Evolutionary conservation across 92 coral and sea anemone genomes (phyloP).

Genomic region (Ricordea florida): DNA sequence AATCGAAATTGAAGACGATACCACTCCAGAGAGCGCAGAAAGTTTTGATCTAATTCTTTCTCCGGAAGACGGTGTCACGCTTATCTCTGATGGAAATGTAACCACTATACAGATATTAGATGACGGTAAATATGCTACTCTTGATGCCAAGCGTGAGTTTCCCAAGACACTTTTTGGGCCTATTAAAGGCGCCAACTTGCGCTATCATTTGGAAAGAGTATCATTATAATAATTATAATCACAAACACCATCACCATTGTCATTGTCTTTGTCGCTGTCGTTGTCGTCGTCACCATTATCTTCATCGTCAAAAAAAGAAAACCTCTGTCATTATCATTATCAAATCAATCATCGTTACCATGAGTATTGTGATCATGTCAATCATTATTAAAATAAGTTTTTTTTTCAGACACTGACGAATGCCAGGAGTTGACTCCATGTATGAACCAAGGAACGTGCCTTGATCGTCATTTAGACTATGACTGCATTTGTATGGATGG

Average conservation of each 20-base stretch:
- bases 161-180: no score
- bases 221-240: not conserved
- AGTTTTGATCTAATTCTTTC: not conserved
- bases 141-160: no score
- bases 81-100: not conserved
- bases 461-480: not conserved
- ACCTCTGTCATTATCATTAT: not conserved
- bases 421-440: not conserved
- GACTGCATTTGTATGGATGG: not conserved
- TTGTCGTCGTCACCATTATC: no score
- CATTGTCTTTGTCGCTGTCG: no score
- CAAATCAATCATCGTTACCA: not conserved
- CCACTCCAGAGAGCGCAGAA: not conserved
- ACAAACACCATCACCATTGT: no score
- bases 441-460: not conserved
- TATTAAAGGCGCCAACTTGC: no score
- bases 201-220: no score
- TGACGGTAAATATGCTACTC: not conserved
- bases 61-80: not conserved
- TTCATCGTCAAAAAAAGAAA: not conserved
- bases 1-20: not conserved
- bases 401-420: conserved; percentile 4
- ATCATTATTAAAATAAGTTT: not conserved
- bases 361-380: not conserved
- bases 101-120: not conserved